Base-by-base conservation (phyloP, 2,888 invertebrate species). In the Tinea pellionella region DNA sequence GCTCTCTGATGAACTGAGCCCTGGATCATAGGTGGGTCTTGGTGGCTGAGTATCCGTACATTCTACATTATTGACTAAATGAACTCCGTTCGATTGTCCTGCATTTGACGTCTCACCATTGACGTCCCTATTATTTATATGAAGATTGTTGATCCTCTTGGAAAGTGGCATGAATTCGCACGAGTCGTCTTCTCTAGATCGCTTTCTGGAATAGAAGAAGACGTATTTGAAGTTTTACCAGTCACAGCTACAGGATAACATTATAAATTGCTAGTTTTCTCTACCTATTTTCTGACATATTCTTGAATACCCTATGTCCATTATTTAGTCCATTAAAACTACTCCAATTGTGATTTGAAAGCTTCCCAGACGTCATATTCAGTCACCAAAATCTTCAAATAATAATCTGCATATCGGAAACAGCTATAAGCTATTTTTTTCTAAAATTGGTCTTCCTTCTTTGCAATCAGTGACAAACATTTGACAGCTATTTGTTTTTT, bases 141-240 rank as follows among this genome's bases (percentile, higher is more conserved):
- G 95, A 59, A 96, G 89, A 84, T 96, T 96, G 76, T 96, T 96
- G 68, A 96, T 96, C 71, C 96, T 89, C 78, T 96, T 96, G 12
- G 96, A 96, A 60, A 96, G 80, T 60, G 96, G 96, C 89, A 94
- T 93, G 69, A 95, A 96, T 71, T 96, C 96, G 69, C 90, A 89
- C 41, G 90, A 88, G 66, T 95, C 94, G 70, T 94, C 94, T 72
- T 92, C 92, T 62, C 94, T 89, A 59, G 91, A 89, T 65, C 95
- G 89, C 89, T 96, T 95, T 72, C 95, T 95, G 75, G 61, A 88
- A 85, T 61, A 60, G 61, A 60, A 55, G 9, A 59, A 16, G 1
- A 19, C 7, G 12, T 13, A 9, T 24, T 29, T 51, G 29, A 18
- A 19, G 4, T 42, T 42, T 3, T 37, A 11, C 29, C n/a, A n/a